phyloP scores from a whole-genome alignment of 2,888 invertebrate genomes.

The Heliothis peltigera region DNA sequence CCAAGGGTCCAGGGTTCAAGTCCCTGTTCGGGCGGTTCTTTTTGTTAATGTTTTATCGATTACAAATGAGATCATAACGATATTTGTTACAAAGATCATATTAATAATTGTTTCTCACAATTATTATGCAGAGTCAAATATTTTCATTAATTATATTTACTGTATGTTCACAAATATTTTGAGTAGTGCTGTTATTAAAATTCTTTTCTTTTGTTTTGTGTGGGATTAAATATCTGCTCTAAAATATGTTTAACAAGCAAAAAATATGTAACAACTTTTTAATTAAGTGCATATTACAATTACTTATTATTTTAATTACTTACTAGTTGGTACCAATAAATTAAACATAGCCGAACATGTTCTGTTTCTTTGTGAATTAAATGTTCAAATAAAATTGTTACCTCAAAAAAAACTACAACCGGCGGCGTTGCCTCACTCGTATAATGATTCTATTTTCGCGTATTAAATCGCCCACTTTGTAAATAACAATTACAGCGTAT shows the following conservation, averaged over 20 bases:
- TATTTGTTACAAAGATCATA: background rate
- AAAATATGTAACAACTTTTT: background rate
- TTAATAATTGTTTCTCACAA: conserved; percentile 1
- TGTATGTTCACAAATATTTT: too few species aligned
- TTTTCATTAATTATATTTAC: too few species aligned
- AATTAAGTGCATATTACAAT: background rate
- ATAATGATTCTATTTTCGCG: conserved; percentile 1
- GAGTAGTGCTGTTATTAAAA: conserved; percentile 1
- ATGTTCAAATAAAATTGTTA: background rate
- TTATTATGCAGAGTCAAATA: too few species aligned
- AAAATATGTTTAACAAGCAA: background rate
- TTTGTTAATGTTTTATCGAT: conserved; percentile 24
- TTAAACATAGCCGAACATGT: too few species aligned
- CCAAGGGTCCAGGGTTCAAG: conserved; percentile 91
- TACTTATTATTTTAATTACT: background rate
- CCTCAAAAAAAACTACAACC: background rate
- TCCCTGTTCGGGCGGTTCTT: conserved; percentile 88
- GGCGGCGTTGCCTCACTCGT: background rate
- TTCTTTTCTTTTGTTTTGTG: background rate
- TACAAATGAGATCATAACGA: background rate
- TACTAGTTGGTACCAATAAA: background rate
- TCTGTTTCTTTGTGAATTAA: background rate
- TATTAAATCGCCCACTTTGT: background rate
- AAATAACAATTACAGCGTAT: background rate
- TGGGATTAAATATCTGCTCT: background rate